Evolutionary conservation across 2,113 vertebrate genomes (phyloP).

Genomic region (Poecilia latipinna): DNA sequence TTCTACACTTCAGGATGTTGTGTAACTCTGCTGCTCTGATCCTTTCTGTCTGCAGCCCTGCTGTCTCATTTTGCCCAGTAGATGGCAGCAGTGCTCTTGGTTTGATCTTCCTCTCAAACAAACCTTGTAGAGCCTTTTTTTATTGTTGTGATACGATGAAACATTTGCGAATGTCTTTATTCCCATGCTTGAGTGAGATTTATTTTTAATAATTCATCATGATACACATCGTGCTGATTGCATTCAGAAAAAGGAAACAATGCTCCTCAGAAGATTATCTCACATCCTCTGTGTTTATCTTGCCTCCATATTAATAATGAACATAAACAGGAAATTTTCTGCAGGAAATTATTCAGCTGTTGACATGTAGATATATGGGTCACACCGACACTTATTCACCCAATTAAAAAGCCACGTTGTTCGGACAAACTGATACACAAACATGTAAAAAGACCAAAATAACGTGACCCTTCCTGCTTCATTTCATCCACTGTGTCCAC

Average conservation of each 20-base stretch:
- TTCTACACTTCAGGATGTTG: background rate
- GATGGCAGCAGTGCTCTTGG: slow-evolving; percentile 74
- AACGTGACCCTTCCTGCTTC: background rate
- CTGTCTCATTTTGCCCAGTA: slow-evolving; percentile 47
- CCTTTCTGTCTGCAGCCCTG: slow-evolving; percentile 5
- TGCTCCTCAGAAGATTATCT: slow-evolving; percentile 36
- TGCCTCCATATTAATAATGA: background rate
- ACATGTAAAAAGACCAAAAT: background rate
- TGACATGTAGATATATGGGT: slow-evolving; percentile 2
- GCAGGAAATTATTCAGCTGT: slow-evolving; percentile 52
- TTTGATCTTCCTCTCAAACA: slow-evolving; percentile 20
- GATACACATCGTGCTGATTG: slow-evolving; percentile 17
- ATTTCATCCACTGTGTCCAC: background rate
- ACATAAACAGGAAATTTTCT: slow-evolving; percentile 5
- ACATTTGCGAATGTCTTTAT: background rate
- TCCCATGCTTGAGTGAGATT: background rate
- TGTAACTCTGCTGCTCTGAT: background rate
- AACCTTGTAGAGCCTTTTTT: background rate
- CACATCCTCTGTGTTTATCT: slow-evolving; percentile 45
- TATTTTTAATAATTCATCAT: background rate
- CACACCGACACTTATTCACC: slow-evolving; percentile 1
- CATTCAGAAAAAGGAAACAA: slow-evolving; percentile 46
- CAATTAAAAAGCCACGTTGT: background rate
- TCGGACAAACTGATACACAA: background rate
- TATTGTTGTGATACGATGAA: slow-evolving; percentile 29